Percentiles rank a stretch among this genome's conserved stretches.
These are phyloP conservation scores for Callorhinus ursinus DNA, from an alignment of 2,113 vertebrate species.

Conservation along the genomic window DNA sequence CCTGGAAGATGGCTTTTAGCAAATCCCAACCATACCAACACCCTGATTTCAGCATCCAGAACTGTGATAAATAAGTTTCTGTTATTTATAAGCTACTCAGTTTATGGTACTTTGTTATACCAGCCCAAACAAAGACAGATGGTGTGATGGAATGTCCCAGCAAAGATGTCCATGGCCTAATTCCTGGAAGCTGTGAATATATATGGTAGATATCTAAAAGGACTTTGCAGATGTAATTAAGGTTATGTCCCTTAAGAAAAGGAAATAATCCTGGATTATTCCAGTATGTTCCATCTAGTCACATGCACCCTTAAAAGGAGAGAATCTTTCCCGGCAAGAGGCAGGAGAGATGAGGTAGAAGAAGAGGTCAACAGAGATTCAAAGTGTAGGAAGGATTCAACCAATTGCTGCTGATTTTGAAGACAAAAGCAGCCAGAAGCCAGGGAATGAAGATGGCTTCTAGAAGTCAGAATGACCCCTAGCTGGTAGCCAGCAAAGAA, in stretches of 20 bases:
- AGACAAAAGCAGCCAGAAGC: background rate
- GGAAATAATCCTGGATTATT: background rate
- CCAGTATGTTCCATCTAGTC: background rate
- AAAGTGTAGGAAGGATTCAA: background rate
- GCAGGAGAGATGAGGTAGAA: background rate
- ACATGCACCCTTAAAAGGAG: background rate
- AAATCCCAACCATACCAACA: background rate
- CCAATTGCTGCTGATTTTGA: background rate
- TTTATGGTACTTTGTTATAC: background rate
- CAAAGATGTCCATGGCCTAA: background rate
- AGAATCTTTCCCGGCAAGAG: background rate
- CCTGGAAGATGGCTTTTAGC: background rate
- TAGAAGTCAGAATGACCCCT: background rate
- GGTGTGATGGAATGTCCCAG: too few species aligned
- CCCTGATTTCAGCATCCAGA: background rate
- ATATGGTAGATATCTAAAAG: background rate
- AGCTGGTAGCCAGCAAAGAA: background rate
- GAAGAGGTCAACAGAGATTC: background rate
- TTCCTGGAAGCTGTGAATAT: background rate
- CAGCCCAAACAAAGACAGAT: background rate
- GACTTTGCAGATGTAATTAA: background rate
- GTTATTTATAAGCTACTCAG: background rate
- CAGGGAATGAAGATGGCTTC: background rate
- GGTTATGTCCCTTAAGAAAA: background rate
- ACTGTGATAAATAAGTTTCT: background rate